Evolutionary conservation across 2,888 invertebrate species (phyloP), one percentile per base, ranked within the genome.

Genomic region (Eretmocerus hayati): DNA sequence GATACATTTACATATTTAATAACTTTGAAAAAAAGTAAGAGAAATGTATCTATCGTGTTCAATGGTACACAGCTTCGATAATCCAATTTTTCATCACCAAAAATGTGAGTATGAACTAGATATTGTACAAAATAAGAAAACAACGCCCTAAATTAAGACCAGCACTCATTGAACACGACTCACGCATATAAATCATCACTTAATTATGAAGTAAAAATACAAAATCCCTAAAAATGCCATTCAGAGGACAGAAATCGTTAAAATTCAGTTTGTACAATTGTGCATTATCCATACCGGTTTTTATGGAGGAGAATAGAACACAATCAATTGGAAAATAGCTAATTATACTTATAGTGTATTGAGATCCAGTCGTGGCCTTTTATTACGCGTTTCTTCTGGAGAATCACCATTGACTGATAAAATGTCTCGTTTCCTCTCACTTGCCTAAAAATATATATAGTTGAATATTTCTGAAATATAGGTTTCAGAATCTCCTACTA

Each of bases 361-460:
- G 23, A 69, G 56, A 44, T 74, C 80, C 38, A 80, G 67, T 59
- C 81, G 77, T 36, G 79, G 79, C 72, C 80, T 76, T 67, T 81
- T 81, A 63, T 77, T 78, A 11, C 78, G 77, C 42, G 71, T 74
- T 30, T 81, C 79, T 50, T 80, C 80, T 56, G 77, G 76, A 55
- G 69, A 62, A 42, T 74, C 74, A 42, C 70, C 64, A 59, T 74
- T 77, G 54, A 75, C 74, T 53, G 67, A 63, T 50, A 70, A 55
- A 30, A 71, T 61, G 43, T 81, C 81, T 54, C 81, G 74, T 67
- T 81, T 81, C 63, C 80, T 81, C 56, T 80, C 80, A 31, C 79
- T 76, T 53, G 72, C 76, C 74, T 80, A 73, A 69, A 77, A 77
- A 69, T n/a, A n/a, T n/a, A n/a, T n/a, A n/a, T n/a, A n/a, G n/a